These are phyloP conservation scores for Abrostola triplasia DNA, from an alignment of 2,888 invertebrate genomes.

Conservation along the genomic window DNA sequence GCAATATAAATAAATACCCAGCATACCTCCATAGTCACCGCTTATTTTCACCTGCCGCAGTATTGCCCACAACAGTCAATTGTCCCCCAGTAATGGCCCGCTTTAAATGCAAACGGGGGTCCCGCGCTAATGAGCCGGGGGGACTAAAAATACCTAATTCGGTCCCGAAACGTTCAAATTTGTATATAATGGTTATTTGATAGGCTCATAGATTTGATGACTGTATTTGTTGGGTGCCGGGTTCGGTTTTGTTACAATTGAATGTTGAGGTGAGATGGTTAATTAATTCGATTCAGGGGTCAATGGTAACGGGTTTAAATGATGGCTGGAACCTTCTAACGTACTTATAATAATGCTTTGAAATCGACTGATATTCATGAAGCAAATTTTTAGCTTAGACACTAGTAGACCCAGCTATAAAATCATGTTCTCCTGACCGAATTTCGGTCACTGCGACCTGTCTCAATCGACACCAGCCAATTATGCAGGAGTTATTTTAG, in stretches of 20 bases:
- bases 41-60: background rate
- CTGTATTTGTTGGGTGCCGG: slow-evolving; percentile 4
- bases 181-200: slow-evolving; percentile 25
- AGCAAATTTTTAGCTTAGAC: too few species aligned
- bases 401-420: too few species aligned
- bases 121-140: slow-evolving; percentile 39
- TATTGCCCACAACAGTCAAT: slow-evolving; percentile 26
- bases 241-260: slow-evolving; percentile 7
- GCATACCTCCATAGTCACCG: too few species aligned
- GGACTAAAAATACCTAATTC: slow-evolving; percentile 38
- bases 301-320: too few species aligned
- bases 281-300: slow-evolving; percentile 1
- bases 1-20: too few species aligned
- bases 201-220: slow-evolving; percentile 21
- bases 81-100: slow-evolving; percentile 43
- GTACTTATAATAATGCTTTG: too few species aligned
- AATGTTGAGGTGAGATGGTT: background rate
- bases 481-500: too few species aligned
- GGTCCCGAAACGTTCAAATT: slow-evolving; percentile 35
- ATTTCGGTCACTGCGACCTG: too few species aligned
- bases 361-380: too few species aligned
- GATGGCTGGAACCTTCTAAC: too few species aligned
- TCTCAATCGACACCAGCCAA: too few species aligned
- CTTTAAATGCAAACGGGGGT: slow-evolving; percentile 48
- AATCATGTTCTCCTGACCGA: too few species aligned